Conservation (phyloP, 1,140 invertebrate species). For the Wiebesia pumilae region DNA sequence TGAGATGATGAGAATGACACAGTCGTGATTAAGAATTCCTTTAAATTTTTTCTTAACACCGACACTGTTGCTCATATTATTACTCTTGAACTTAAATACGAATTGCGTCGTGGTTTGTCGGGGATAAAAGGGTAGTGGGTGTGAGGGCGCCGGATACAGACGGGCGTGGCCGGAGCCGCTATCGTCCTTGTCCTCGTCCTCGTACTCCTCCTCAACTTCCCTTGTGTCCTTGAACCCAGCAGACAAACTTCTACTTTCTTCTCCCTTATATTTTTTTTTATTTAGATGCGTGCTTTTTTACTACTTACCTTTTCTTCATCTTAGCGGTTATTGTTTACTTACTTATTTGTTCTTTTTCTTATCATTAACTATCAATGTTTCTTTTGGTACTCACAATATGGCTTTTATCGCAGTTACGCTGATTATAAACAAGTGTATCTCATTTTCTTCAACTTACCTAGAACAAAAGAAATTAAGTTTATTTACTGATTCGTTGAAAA, state of each 20-base stretch:
- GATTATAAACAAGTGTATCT: background rate
- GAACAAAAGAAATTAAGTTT: constrained; percentile 14
- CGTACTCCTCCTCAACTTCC: constrained; percentile 54
- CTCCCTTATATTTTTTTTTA: constrained; percentile 44
- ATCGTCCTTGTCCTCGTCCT: constrained; percentile 55
- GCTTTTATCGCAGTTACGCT: background rate
- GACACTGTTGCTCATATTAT: background rate
- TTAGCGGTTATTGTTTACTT: background rate
- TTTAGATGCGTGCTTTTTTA: constrained; percentile 14
- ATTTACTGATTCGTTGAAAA: background rate
- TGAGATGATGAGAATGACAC: too few relatives aligned
- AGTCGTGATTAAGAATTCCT: too few relatives aligned
- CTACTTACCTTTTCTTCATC: constrained; percentile 33
- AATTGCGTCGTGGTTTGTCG: background rate
- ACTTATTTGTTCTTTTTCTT: background rate
- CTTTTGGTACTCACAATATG: background rate
- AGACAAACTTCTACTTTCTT: constrained; percentile 29
- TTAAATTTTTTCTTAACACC: too few relatives aligned
- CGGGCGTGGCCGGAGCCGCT: constrained; percentile 70
- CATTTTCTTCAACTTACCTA: constrained; percentile 8
- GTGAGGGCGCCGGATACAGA: constrained; percentile 60
- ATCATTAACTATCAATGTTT: background rate
- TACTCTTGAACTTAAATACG: background rate
- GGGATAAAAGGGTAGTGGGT: constrained; percentile 50
- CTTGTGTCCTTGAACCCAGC: constrained; percentile 56